phyloP scores from a whole-genome alignment of 2,797 vertebrate species.

The Agapornis canus region DNA sequence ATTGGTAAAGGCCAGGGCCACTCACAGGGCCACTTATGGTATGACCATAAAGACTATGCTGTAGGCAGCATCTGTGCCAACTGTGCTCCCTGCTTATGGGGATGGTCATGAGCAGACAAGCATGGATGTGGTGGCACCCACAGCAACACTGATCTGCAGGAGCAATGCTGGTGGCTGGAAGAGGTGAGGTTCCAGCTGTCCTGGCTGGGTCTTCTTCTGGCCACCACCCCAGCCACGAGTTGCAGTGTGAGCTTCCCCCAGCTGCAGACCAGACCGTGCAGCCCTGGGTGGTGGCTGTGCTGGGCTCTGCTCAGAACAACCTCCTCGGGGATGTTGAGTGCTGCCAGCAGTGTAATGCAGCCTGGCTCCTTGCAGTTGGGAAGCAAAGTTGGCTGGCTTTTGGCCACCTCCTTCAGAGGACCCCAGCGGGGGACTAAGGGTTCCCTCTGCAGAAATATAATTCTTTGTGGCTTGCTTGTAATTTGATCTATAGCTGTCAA shows the following conservation, averaged over 20 bases:
- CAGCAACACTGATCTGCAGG: fast-evolving
- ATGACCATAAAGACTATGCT: fast-evolving
- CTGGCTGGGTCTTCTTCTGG: not conserved
- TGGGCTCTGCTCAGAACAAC: not conserved
- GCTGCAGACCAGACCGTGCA: not conserved
- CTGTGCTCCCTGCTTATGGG: not conserved
- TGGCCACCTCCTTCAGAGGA: conserved; percentile 36
- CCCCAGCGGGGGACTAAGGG: not conserved
- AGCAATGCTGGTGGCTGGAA: not conserved
- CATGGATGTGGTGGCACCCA: not conserved
- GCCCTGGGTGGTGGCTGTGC: not conserved
- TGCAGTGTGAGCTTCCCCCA: not conserved
- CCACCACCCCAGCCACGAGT: not conserved
- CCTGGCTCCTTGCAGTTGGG: conserved; percentile 13
- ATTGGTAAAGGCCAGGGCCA: not conserved
- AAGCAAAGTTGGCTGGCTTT: conserved; percentile 37
- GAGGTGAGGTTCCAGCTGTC: not conserved
- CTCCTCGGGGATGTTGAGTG: not conserved
- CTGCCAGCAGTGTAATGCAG: conserved; percentile 33
- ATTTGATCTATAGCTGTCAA: conserved; percentile 8
- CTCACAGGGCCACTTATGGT: fast-evolving
- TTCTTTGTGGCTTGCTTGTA: conserved; percentile 31
- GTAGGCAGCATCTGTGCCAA: fast-evolving
- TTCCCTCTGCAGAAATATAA: conserved; percentile 17
- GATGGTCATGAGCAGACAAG: fast-evolving